Conservation (phyloP, 2,888 invertebrate genomes). For the Perithous albicinctus region DNA sequence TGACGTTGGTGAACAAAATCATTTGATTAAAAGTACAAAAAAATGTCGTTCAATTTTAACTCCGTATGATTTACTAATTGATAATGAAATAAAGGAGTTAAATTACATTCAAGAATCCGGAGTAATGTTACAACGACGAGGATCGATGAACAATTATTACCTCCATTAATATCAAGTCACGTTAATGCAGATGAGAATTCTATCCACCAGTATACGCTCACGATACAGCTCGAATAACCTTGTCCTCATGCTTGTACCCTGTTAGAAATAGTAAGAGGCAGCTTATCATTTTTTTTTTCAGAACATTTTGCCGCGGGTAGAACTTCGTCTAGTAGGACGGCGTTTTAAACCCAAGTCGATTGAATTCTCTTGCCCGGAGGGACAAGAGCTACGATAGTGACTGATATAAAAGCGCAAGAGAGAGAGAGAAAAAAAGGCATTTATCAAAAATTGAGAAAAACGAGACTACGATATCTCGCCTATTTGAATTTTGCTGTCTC, state of each 20-base stretch:
- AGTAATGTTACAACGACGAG: neutral
- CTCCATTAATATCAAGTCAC: neutral
- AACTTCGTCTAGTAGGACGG: neutral
- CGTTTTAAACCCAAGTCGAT: neutral
- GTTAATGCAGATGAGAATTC: neutral
- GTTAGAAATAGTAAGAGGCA: neutral
- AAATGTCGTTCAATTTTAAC: too few species aligned
- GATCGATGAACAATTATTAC: neutral
- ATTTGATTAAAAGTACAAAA: too few species aligned
- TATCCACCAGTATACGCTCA: neutral
- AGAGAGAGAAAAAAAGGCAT: too few species aligned
- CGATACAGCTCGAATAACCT: neutral
- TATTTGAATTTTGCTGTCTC: constrained; percentile 25
- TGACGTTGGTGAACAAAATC: too few species aligned
- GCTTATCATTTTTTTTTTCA: neutral
- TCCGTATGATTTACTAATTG: too few species aligned
- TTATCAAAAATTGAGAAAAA: neutral
- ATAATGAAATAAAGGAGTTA: neutral
- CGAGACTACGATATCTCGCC: neutral
- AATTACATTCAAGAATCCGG: neutral
- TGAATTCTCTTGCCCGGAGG: neutral
- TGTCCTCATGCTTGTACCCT: neutral
- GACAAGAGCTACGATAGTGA: neutral
- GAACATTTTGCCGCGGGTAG: neutral
- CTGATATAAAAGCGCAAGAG: neutral